Evolutionary conservation across 1,140 invertebrate genomes (phyloP), one percentile per base, ranked within the genome.

Genomic region (Diplogasteroides magnus): DNA sequence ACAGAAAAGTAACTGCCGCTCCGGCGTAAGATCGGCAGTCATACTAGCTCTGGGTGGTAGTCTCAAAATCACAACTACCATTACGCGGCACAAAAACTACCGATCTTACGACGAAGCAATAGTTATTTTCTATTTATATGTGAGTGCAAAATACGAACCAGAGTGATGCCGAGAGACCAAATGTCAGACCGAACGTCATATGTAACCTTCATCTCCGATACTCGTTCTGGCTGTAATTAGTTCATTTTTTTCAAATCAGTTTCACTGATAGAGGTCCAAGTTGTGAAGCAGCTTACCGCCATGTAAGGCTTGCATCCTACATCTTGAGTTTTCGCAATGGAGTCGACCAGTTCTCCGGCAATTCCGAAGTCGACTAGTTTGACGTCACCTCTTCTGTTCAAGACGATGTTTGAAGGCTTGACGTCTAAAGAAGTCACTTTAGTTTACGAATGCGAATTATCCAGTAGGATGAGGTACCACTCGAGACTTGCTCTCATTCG

Each of bases 311-410:
- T 88, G 83, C 93, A 97, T 1, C 94, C 94, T 73, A 92, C 94
- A 86, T 97, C 93, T 73, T 92, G 89, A 19, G 94, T 97, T 80
- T 91, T 89, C 14, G 94, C 94, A 80, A 97, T 94, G 29, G 93
- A 97, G 85, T 97, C 92, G 3, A 96, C 92, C 68, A 98, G 85
- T 83, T 95, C 91, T 1, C 94, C 94, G 69, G 92, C 94, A 83
- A 98, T 97, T 73, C 94, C 94, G 87, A 97, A 98, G 86, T 98
- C 95, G 87, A 94, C 97, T 66, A 98, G 86, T 85, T 97, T 97
- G 74, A 98, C 94, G 79, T 94, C 90, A 31, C 94, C 85, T 58
- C 77, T 25, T 78, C 89, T 87, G 85, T 97, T 92, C 73, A 97
- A 86, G 71, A 98, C 85, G 81, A 98, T 97, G 86, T 98, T 98